Conservation (phyloP, 2,888 invertebrate genomes). For the Synergus laeviventris region DNA sequence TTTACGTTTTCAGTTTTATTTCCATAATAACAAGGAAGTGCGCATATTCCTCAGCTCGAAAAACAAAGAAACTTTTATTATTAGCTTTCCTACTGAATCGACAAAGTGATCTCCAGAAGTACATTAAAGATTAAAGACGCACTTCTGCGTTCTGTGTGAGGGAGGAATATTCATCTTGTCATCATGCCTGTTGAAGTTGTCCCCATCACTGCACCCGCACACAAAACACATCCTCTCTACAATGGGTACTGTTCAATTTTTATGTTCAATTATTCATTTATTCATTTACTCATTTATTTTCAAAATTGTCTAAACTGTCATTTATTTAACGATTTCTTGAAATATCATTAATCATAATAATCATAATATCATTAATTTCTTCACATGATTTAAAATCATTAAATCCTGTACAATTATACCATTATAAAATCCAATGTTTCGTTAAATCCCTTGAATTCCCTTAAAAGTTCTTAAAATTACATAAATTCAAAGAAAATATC, state of each 20-base stretch:
- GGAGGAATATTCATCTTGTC: neutral
- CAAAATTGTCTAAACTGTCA: no score
- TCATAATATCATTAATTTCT: no score
- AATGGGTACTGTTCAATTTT: slow-evolving; percentile 57
- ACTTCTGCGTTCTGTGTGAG: no score
- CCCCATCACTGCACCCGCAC: slow-evolving; percentile 57
- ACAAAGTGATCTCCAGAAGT: neutral
- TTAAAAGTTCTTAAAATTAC: no score
- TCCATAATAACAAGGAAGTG: neutral
- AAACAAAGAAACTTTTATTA: neutral
- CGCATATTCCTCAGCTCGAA: neutral
- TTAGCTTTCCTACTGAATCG: neutral
- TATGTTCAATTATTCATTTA: neutral
- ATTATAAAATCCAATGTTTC: no score
- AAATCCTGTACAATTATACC: no score
- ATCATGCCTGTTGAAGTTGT: slow-evolving; percentile 69
- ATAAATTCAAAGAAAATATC: no score
- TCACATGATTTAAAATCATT: no score
- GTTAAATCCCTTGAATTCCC: no score
- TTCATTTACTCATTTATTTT: no score
- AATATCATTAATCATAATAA: no score
- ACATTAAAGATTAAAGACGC: neutral
- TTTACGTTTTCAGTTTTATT: neutral
- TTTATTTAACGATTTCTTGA: no score
- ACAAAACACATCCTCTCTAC: slow-evolving; percentile 53